Conservation (phyloP, 1,140 invertebrate genomes). For the Magallana angulata region DNA sequence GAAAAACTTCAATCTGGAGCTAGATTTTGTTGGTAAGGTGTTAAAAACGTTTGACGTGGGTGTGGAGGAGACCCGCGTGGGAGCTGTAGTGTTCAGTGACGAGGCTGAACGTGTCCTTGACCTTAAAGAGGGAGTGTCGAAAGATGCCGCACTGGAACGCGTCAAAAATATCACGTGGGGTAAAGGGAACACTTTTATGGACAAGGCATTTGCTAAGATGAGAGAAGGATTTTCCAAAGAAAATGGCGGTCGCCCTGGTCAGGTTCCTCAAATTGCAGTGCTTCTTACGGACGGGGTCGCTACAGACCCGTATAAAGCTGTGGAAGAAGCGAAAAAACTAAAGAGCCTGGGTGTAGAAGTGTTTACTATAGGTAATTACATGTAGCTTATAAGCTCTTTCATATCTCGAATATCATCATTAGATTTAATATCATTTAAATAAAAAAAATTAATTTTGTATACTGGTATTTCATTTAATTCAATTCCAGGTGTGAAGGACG, state of each 20-base stretch:
- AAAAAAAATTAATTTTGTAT: too few relatives aligned
- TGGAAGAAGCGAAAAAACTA: background rate
- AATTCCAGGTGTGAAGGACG: conserved; percentile 2
- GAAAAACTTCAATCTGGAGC: conserved; percentile 39
- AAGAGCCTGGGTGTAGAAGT: conserved; percentile 36
- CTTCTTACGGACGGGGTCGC: conserved; percentile 46
- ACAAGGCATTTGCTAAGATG: conserved; percentile 30
- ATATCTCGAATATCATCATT: background rate
- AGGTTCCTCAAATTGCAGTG: conserved; percentile 46
- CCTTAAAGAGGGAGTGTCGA: background rate
- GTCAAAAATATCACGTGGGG: background rate
- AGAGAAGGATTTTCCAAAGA: conserved; percentile 7
- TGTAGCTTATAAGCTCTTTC: background rate
- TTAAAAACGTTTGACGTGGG: conserved; percentile 45
- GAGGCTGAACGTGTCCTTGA: conserved; percentile 15
- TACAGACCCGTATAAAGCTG: conserved; percentile 26
- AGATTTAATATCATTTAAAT: too few relatives aligned
- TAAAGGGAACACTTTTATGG: background rate
- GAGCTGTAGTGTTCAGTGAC: conserved; percentile 12
- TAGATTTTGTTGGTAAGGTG: conserved; percentile 38
- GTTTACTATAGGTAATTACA: conserved; percentile 27
- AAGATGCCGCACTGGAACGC: background rate
- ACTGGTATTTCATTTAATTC: background rate
- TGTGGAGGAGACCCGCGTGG: conserved; percentile 6
- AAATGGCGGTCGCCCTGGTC: conserved; percentile 20